Base-by-base conservation (phyloP, 2,113 vertebrate species). In the Carollia perspicillata region DNA sequence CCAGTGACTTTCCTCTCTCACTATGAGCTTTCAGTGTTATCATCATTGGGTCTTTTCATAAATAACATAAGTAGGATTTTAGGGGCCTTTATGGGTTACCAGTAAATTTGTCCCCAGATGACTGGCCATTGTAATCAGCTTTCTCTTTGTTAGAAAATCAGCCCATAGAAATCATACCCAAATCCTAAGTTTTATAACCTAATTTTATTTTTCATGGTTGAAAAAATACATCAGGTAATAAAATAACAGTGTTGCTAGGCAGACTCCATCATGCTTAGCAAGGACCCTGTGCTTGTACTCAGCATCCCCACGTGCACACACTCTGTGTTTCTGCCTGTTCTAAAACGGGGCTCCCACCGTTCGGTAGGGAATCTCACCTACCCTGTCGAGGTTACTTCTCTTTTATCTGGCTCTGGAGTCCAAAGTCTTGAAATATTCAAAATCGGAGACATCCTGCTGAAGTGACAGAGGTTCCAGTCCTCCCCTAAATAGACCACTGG, bases 91-190 rank as follows among this genome's bases (percentile, higher is more conserved):
- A 65, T 5, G 65, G 33, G 66, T 94, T 84, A 86, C 75, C 40
- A 92, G 6, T 35, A 93, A n/a, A 94, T 53, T 66, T 89, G 58
- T 83, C 35, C 44, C 92, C 30, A 81, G n/a, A 79, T 74, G 35
- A 78, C 13, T 44, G 8, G 28, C 77, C 14, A 60, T 77, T 83
- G 37, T 65, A 85, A 89, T 65, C 13, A 81, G 8, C 30, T 84
- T 94, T 77, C n/a, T 89, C 53, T 81, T 66, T 95, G 42, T 35
- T 94, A 84, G 65, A 96, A 92, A 90, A 88, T 78, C 35, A 90
- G 13, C 20, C 37, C n/a, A 37, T 35, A 75, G 37, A 79, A 35
- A 87, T 30, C 69, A 92, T 69, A 88, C 10, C 20, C n/a, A 90
- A 47, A 81, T 86, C 95, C 49, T 83, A 93, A 88, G 28, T 18